Conservation (phyloP, 1,140 invertebrate genomes). For the Cryptotermes secundus region DNA sequence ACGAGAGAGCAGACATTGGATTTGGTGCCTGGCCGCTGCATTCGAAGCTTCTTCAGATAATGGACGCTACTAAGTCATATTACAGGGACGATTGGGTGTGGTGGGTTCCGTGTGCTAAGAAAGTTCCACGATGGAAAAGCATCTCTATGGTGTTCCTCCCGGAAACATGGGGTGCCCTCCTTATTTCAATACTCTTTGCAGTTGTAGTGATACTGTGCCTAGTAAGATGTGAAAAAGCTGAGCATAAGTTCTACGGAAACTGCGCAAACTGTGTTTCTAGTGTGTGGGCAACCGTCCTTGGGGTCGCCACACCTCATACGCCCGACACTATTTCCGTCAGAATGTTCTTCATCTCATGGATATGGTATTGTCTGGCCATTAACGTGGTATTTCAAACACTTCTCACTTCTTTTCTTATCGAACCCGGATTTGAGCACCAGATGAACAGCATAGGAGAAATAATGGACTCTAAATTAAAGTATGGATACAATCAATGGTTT, state of each 20-base stretch:
- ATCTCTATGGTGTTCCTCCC: neutral
- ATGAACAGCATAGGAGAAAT: neutral
- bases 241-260: neutral
- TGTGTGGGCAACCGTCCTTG: neutral
- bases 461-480: neutral
- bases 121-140: neutral
- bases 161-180: neutral
- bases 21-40: neutral
- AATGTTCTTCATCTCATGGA: neutral
- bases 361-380: neutral
- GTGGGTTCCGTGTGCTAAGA: constrained; percentile 1
- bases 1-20: neutral
- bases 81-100: neutral
- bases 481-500: neutral
- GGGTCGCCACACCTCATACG: neutral
- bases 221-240: neutral
- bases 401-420: neutral
- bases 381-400: neutral
- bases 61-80: neutral
- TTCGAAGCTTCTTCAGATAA: neutral
- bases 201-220: neutral
- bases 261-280: neutral
- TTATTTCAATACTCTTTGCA: neutral
- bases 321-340: neutral
- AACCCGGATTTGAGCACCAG: neutral